Conservation (phyloP, 1,140 invertebrate species). For the Augochlora pura region DNA sequence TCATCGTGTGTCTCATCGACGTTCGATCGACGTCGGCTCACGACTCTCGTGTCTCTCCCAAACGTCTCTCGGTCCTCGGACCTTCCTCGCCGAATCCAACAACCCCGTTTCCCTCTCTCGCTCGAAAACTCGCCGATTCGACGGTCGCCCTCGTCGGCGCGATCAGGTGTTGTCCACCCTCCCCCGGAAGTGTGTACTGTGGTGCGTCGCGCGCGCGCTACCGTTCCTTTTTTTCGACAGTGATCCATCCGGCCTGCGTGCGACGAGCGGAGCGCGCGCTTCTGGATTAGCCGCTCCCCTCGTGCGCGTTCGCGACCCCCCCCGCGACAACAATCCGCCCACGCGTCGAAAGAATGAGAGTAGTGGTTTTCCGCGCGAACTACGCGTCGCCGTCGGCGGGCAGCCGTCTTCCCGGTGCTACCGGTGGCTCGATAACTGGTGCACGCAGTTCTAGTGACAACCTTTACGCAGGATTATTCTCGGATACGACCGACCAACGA, state of each 20-base stretch:
- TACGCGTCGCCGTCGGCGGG: slow-evolving; percentile 38
- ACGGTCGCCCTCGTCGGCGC: no score
- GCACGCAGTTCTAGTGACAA: slow-evolving; percentile 34
- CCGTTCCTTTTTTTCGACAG: not conserved
- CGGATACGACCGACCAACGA: slow-evolving; percentile 45
- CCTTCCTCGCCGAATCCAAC: no score
- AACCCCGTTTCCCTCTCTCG: no score
- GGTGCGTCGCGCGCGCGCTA: no score
- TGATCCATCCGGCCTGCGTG: not conserved
- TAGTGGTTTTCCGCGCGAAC: slow-evolving; percentile 55
- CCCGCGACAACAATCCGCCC: no score
- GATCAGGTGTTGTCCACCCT: no score
- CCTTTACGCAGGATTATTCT: slow-evolving; percentile 61
- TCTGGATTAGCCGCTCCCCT: slow-evolving; percentile 73
- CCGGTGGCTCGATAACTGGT: slow-evolving; percentile 23
- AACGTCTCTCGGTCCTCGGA: no score
- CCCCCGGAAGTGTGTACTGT: no score
- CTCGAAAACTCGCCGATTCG: no score
- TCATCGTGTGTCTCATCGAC: no score
- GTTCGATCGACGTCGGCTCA: no score
- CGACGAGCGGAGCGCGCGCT: slow-evolving; percentile 67
- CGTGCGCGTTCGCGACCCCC: slow-evolving; percentile 18
- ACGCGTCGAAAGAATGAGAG: slow-evolving; percentile 57
- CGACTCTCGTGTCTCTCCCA: no score
- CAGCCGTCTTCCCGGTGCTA: not conserved